Conservation (phyloP, 2,888 invertebrate species). For the Brenthis ino region DNA sequence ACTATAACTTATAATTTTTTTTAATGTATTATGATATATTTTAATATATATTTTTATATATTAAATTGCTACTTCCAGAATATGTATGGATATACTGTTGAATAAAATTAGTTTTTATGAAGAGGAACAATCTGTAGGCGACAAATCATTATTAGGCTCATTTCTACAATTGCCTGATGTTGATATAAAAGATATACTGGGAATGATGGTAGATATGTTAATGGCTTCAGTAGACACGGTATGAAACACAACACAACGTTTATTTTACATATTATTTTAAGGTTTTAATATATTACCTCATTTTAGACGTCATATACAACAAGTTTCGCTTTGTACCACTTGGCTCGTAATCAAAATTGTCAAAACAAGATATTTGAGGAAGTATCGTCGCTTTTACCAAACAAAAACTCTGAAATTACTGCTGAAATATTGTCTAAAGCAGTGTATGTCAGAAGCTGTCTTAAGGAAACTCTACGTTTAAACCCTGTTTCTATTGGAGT, state of each 20-base stretch:
- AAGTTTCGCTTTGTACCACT: conserved; percentile 89
- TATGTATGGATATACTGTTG: conserved; percentile 85
- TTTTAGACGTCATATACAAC: conserved; percentile 89
- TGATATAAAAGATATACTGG: conserved; percentile 90
- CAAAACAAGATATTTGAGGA: conserved; percentile 88
- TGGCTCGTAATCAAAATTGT: conserved; percentile 85
- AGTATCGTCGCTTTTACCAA: conserved; percentile 79
- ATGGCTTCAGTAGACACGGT: conserved; percentile 93
- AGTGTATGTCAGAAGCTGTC: conserved; percentile 87
- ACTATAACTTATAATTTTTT: no score
- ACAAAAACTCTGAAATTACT: conserved; percentile 76
- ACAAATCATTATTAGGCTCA: conserved; percentile 83
- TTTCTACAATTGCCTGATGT: conserved; percentile 87
- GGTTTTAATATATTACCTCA: conserved; percentile 22
- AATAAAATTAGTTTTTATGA: conserved; percentile 79
- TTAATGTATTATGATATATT: no score
- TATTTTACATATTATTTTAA: neutral
- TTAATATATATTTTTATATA: neutral
- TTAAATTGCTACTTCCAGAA: conserved; percentile 62
- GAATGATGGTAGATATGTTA: conserved; percentile 91
- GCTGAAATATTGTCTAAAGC: conserved; percentile 83
- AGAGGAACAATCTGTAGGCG: conserved; percentile 47
- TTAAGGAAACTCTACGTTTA: conserved; percentile 92
- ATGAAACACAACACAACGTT: neutral
- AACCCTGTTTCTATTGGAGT: conserved; percentile 93